Evolutionary conservation across 1,140 invertebrate genomes (phyloP), one percentile per base, ranked within the genome.

Genomic region (Drosophila equinoxialis): DNA sequence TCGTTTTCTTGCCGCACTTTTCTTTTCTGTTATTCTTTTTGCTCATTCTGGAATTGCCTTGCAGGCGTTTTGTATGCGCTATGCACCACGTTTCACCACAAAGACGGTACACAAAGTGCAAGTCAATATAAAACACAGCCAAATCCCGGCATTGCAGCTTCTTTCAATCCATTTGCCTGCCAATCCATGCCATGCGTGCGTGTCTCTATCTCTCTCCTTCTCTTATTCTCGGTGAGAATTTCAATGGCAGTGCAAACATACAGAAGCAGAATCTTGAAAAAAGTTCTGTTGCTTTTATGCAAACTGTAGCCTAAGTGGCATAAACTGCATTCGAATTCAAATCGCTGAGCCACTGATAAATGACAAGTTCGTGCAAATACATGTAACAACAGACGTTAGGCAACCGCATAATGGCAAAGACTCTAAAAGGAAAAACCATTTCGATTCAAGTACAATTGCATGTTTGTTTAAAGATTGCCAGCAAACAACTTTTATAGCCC

Each of bases 51-150:
- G 26, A 59, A 66, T 65, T 82, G 69, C 71, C 82, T 86, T 70
- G 62, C 70, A 66, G 70, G 54, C 69, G 74, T 84, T 84, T 80
- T 59, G 80, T 77, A 85, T 84, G 81, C 77, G 35, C 26, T 39
- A 11, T n/a, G 35, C 58, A 23, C 35, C 57, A 66, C 57, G 35
- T 41, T 42, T 33, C 33, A 42, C 65, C 66, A 64, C 74, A 81
- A 68, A 62, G 65, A 13, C 77, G 68, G 65, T 74, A 70, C 82
- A 86, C 82, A 86, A 87, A 87, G 79, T 86, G 76, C 79, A 81
- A 86, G 82, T 81, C 78, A 79, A 87, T 86, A 79, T 71, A 66
- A 57, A 54, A 42, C 57, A 73, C 45, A 68, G 45, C 54, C 64
- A 60, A 39, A 39, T 26, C 13, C 63, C 14, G 58, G 45, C 17